Evolutionary conservation across 2,113 vertebrate species (phyloP).

Genomic region (Tauraco erythrolophus): DNA sequence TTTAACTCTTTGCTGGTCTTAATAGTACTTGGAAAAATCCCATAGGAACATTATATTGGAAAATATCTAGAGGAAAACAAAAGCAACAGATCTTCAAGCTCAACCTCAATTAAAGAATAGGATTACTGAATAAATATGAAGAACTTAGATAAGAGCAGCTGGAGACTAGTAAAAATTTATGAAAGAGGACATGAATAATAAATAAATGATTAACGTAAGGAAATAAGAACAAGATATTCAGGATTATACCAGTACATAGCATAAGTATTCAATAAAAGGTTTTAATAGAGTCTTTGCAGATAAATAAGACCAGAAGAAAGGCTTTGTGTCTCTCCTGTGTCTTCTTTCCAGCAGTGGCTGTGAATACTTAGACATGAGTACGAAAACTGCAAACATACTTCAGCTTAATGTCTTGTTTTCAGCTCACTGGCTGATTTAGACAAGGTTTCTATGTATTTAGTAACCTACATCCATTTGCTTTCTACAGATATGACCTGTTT

Average conservation of each 20-base stretch:
- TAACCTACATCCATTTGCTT: not conserved
- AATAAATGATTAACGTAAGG: not conserved
- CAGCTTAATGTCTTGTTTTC: not conserved
- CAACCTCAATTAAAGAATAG: not conserved
- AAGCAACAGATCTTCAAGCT: not conserved
- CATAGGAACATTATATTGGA: not conserved
- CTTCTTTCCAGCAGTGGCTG: not conserved
- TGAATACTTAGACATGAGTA: not conserved
- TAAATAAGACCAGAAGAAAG: not conserved
- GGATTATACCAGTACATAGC: not conserved
- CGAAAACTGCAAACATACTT: not conserved
- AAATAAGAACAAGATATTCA: not conserved
- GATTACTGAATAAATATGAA: constrained; percentile 38
- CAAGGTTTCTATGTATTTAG: not conserved
- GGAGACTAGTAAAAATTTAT: not conserved
- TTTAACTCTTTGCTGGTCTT: not conserved
- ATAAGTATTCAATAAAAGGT: not conserved
- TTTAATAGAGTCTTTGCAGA: not conserved
- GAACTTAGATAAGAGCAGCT: not conserved
- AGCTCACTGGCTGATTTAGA: not conserved
- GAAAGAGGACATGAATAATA: constrained; percentile 16
- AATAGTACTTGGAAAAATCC: not conserved
- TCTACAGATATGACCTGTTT: not conserved
- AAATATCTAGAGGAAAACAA: not conserved
- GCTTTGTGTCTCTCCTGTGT: not conserved